Evolutionary conservation across 2,888 invertebrate species (phyloP), one percentile per base, ranked within the genome.

Genomic region (Pteria penguin): DNA sequence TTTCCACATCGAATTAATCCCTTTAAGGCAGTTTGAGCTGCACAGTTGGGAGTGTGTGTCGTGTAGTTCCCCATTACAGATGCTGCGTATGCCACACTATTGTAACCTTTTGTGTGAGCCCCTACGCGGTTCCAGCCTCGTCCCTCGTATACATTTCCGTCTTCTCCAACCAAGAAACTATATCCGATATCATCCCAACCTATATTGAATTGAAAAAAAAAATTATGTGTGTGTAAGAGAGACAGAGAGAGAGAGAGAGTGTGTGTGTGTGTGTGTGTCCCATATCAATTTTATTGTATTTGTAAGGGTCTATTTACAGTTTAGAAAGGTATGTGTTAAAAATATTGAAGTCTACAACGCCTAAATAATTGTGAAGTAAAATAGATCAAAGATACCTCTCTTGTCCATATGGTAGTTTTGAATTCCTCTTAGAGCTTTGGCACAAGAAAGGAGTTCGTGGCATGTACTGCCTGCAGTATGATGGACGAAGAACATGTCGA

Each of bases 111-210:
- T 0, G 95, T 94, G 86, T 96, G 96, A 0, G 96, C 95, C 0
- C 96, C 96, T 61, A 94, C 93, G 76, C 91, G 91, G 79, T 94
- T 94, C 96, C 96, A 96, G 0, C 95, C 95, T 2, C 96, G n/a
- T n/a, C n/a, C n/a, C n/a, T n/a, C n/a, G n/a, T n/a, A n/a, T n/a
- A n/a, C n/a, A n/a, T n/a, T n/a, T n/a, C n/a, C n/a, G n/a, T n/a
- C n/a, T n/a, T n/a, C n/a, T n/a, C n/a, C n/a, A n/a, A n/a, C n/a
- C n/a, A n/a, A n/a, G n/a, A n/a, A n/a, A n/a, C n/a, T n/a, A n/a
- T n/a, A n/a, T n/a, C n/a, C n/a, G n/a, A n/a, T n/a, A n/a, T n/a
- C n/a, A n/a, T n/a, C n/a, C n/a, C n/a, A n/a, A n/a, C n/a, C n/a
- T n/a, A n/a, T n/a, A n/a, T n/a, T 8, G 24, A n/a, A n/a, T n/a